These are phyloP conservation scores for Lampris incognitus DNA, from an alignment of 2,113 vertebrate species.

Conservation along the genomic window DNA sequence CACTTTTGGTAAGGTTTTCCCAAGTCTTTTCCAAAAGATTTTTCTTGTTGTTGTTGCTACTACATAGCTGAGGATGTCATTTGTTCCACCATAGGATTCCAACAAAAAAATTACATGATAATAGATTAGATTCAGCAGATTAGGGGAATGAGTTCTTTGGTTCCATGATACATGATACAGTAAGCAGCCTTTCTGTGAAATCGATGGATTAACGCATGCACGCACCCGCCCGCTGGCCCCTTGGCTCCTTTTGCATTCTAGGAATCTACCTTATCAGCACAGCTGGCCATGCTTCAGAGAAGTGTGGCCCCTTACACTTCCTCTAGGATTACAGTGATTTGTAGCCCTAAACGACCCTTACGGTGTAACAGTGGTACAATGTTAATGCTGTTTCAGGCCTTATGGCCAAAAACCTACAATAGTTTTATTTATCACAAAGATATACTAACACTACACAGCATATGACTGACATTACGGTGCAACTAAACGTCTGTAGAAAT, in stretches of 20 bases:
- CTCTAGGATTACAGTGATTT: background rate
- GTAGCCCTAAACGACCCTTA: slow-evolving; percentile 2
- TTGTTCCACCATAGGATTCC: background rate
- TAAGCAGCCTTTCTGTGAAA: slow-evolving; percentile 31
- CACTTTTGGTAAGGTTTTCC: slow-evolving; percentile 87
- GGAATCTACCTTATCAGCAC: slow-evolving; percentile 51
- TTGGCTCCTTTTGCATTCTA: slow-evolving; percentile 23
- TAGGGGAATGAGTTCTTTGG: too few species aligned
- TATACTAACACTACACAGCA: background rate
- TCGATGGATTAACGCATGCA: slow-evolving; percentile 35
- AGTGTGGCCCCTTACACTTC: slow-evolving; percentile 17
- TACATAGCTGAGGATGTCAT: background rate
- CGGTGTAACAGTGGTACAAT: too few species aligned
- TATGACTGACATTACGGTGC: background rate
- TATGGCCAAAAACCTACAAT: background rate
- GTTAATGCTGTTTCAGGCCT: background rate
- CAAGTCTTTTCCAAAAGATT: too few species aligned
- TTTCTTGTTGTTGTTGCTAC: too few species aligned
- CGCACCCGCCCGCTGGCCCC: slow-evolving; percentile 31
- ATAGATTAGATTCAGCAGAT: too few species aligned
- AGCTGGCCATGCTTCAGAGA: slow-evolving; percentile 38
- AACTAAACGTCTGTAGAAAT: background rate
- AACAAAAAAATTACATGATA: too few species aligned
- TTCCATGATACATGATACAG: background rate
- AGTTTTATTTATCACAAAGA: background rate